Base-by-base conservation (phyloP, 2,888 invertebrate genomes). In the Tipula vernalis region DNA sequence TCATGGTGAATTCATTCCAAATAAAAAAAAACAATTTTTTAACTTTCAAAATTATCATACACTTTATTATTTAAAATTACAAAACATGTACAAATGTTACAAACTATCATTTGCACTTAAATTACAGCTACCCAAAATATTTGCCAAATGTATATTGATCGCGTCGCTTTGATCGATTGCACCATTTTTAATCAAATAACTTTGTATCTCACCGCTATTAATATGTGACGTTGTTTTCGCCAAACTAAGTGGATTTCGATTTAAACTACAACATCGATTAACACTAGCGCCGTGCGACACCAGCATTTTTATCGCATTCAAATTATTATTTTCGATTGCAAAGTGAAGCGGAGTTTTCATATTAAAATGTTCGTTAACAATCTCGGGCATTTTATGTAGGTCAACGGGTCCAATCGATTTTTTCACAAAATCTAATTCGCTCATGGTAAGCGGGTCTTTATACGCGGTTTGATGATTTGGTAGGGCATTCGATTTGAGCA, bases 281-380 rank as follows among this genome's bases (percentile, higher is more conserved):
- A 85, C 85, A 44, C 85, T 85, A 42, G 85, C 85, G 5, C 85
- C 85, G 18, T 85, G 39, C 18, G 41, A 42, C 1, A 85, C 85
- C 10, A 85, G 12, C 85, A 85, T 85, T 85, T 85, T 85, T 8
- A 85, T 15, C 0, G 42, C 42, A 42, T 85, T 18, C 39, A 42
- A 42, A 85, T 85, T 85, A 42, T 85, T 85, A 28, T 28, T 42
- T 85, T 39, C 42, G 18, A 85, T 85, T 12, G 85, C 85, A 85
- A 85, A 42, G 12, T 85, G 85, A 44, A 85, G 18, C 18, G 85
- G 85, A 42, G 85, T 85, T 42, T 85, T 39, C 42, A 85, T 42
- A 44, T 85, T 41, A 42, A 42, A 84, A 84, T 10, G 15, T 39
- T 84, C 41, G 5, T 36, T 84, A 84, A 39, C 15, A 3, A 6